These are phyloP conservation scores for Yponomeuta sedellus DNA, from an alignment of 2,888 invertebrate genomes.

Conservation along the genomic window DNA sequence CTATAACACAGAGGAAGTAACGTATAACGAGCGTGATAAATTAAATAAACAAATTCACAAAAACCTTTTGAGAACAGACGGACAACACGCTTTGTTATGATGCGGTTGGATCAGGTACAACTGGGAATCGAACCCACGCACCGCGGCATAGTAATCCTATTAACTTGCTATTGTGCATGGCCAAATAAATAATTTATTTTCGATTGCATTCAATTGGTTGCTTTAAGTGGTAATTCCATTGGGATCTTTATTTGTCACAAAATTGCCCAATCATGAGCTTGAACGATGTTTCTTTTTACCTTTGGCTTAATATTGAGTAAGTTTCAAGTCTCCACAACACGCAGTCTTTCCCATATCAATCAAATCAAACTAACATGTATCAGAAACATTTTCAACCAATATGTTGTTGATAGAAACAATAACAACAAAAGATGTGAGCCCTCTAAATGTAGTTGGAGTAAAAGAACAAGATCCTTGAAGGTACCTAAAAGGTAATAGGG, in stretches of 20 bases:
- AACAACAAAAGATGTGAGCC: slow-evolving; percentile 34
- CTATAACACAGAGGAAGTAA: slow-evolving; percentile 65
- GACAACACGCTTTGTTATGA: slow-evolving; percentile 43
- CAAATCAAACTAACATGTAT: slow-evolving; percentile 46
- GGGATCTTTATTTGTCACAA: slow-evolving; percentile 35
- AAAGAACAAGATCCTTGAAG: slow-evolving; percentile 48
- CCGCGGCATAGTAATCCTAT: slow-evolving; percentile 58
- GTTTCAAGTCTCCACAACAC: slow-evolving; percentile 15
- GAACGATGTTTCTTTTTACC: slow-evolving; percentile 22
- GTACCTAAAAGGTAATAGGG: slow-evolving; percentile 31
- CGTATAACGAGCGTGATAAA: slow-evolving; percentile 71
- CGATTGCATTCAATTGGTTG: slow-evolving; percentile 49
- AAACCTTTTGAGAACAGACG: slow-evolving; percentile 48
- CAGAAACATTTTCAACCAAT: slow-evolving; percentile 35
- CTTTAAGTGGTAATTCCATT: slow-evolving; percentile 36
- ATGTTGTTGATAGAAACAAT: slow-evolving; percentile 60
- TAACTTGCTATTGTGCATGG: slow-evolving; percentile 58
- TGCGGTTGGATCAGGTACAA: slow-evolving; percentile 51
- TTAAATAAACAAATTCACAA: slow-evolving; percentile 74
- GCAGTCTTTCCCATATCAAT: slow-evolving; percentile 62
- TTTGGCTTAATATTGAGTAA: slow-evolving; percentile 8
- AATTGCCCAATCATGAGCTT: slow-evolving; percentile 39
- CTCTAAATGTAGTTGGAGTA: slow-evolving; percentile 30
- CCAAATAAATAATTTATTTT: slow-evolving; percentile 69
- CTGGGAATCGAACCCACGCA: slow-evolving; percentile 61